phyloP scores from a whole-genome alignment of 2,888 invertebrate species.

The Spilarctia lutea region DNA sequence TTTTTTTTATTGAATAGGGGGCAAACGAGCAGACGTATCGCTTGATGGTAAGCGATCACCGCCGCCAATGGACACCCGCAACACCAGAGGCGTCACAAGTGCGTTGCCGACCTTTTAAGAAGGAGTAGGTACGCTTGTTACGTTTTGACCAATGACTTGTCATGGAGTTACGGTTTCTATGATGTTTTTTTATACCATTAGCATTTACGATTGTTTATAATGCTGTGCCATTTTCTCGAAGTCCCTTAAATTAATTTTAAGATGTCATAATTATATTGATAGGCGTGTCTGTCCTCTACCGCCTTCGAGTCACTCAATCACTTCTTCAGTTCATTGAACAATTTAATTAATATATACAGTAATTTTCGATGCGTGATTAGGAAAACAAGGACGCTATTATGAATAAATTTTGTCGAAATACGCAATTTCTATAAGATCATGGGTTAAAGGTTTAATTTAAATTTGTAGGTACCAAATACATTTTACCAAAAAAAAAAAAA shows the following conservation, averaged over 20 bases:
- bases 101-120: too few relatives aligned
- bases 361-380: not conserved
- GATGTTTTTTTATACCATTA: not conserved
- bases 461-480: not conserved
- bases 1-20: too few relatives aligned
- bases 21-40: too few relatives aligned
- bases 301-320: too few relatives aligned
- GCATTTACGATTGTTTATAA: too few relatives aligned
- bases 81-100: too few relatives aligned
- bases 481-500: too few relatives aligned
- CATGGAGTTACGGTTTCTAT: not conserved
- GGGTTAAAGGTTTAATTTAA: too few relatives aligned
- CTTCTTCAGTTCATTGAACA: not conserved
- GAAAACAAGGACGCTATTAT: not conserved
- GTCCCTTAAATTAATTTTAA: not conserved
- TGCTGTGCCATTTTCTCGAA: not conserved
- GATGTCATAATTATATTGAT: not conserved
- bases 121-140: too few relatives aligned
- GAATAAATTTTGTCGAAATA: not conserved
- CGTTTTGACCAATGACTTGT: not conserved
- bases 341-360: not conserved
- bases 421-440: not conserved
- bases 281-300: not conserved
- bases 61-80: too few relatives aligned
- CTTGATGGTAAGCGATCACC: too few relatives aligned